Base-by-base conservation (phyloP, 2,113 vertebrate genomes). In the Cranoglanis bouderius region DNA sequence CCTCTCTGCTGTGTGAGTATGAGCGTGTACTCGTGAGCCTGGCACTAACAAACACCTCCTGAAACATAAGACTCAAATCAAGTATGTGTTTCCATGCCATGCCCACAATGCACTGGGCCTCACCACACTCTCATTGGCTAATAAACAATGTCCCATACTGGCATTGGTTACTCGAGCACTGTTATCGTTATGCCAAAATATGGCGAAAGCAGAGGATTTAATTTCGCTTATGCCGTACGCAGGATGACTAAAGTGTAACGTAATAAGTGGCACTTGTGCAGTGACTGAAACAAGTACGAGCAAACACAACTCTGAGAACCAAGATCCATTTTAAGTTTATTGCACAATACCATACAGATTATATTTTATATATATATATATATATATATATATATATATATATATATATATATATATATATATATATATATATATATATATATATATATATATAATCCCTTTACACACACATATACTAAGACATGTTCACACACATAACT, bases 141-240 rank as follows among this genome's bases (percentile, higher is more conserved):
- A 85, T 82, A 46, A 87, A 85, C 53, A 57, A 55, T 72, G 70
- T 87, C 59, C 46, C 55, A 29, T 70, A 84, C 86, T 78, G 43
- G 78, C 35, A 84, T 63, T n/a, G 43, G 90, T 89, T 85, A 90
- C 83, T 51, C 78, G 72, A 87, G 59, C 38, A 1, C 55, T 75
- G n/a, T 53, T 70, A 59, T 51, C 38, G 63, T 59, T 55, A 65
- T 59, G 32, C 82, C 61, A 63, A 46, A 21, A 49, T 82, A 87
- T 82, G 55, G 74, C 70, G 1, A 77, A 85, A 83, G 77, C 38
- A 3, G 19, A 61, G 88, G 85, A 70, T 90, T 90, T 61, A 82
- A 89, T 89, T 91, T 91, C 88, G 67, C 88, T 85, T 88, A 88
- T 55, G 32, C 43, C 9, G 55, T 82, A 49, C 38, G 29, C 38